Conservation (phyloP, 2,888 invertebrate genomes). For the Ophonus ardosiacus region DNA sequence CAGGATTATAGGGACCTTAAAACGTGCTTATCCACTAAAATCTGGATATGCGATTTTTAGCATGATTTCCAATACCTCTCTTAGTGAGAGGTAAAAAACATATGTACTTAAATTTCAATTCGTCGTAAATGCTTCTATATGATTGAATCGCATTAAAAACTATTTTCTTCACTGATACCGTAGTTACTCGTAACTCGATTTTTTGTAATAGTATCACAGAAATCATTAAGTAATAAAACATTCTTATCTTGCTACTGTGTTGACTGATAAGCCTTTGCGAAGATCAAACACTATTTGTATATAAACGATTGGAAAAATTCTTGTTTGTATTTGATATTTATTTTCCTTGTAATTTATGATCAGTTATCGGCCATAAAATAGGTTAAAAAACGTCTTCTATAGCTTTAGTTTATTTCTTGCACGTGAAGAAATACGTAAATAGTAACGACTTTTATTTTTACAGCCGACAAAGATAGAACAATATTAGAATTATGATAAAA, state of each 20-base stretch:
- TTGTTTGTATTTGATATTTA: constrained; percentile 24
- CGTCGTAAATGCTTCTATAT: too few relatives aligned
- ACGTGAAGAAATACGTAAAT: constrained; percentile 10
- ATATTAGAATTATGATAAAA: neutral
- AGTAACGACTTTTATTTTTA: neutral
- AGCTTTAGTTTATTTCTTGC: neutral
- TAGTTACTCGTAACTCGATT: too few relatives aligned
- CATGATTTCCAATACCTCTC: too few relatives aligned
- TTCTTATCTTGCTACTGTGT: constrained; percentile 39
- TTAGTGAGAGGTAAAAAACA: too few relatives aligned
- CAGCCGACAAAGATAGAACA: neutral
- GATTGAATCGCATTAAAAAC: too few relatives aligned
- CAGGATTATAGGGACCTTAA: too few relatives aligned
- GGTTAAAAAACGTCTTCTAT: constrained; percentile 31
- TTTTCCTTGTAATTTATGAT: constrained; percentile 45
- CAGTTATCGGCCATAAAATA: constrained; percentile 33
- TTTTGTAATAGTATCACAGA: neutral
- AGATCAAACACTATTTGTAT: constrained; percentile 32
- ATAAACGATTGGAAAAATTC: constrained; percentile 35
- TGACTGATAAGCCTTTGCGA: constrained; percentile 39
- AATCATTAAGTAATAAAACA: constrained; percentile 34
- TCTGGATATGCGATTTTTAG: too few relatives aligned
- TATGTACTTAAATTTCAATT: too few relatives aligned
- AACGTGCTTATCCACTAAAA: too few relatives aligned
- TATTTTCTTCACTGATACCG: too few relatives aligned